Conservation (phyloP, 2,113 vertebrate species). For the Passer domesticus region DNA sequence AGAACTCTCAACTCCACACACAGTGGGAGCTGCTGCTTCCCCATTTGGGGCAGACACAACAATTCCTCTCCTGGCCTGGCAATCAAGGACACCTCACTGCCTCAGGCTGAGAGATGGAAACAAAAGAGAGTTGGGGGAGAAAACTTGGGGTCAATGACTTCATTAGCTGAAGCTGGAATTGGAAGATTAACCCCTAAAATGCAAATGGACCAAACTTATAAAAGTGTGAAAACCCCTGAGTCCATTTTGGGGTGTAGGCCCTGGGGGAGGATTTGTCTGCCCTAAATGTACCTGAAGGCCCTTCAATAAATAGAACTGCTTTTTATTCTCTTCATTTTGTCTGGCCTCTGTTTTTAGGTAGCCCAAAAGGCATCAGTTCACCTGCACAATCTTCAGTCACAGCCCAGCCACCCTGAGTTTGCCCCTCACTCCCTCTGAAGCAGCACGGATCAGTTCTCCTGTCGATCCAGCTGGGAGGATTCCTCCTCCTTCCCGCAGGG, state of each 20-base stretch:
- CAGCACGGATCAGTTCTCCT: neutral
- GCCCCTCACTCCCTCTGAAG: conserved; percentile 31
- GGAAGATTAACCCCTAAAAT: neutral
- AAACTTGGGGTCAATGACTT: neutral
- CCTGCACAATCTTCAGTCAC: conserved; percentile 35
- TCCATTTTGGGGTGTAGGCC: neutral
- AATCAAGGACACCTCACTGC: neutral
- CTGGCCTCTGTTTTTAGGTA: neutral
- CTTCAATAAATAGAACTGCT: neutral
- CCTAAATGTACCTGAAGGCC: neutral
- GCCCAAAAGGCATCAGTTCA: neutral
- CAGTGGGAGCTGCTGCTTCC: neutral
- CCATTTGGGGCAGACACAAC: neutral
- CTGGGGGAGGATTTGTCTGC: neutral
- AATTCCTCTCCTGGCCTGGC: neutral
- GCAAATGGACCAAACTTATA: neutral
- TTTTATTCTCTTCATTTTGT: neutral
- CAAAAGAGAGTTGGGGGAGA: neutral
- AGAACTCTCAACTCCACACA: neutral
- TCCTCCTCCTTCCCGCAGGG: neutral
- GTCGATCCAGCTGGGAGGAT: neutral
- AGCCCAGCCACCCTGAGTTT: neutral
- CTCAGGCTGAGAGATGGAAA: neutral
- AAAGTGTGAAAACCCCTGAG: neutral
- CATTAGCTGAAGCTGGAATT: neutral